These are phyloP conservation scores for Ormyrus rosae DNA, from an alignment of 2,888 invertebrate species.

Conservation along the genomic window DNA sequence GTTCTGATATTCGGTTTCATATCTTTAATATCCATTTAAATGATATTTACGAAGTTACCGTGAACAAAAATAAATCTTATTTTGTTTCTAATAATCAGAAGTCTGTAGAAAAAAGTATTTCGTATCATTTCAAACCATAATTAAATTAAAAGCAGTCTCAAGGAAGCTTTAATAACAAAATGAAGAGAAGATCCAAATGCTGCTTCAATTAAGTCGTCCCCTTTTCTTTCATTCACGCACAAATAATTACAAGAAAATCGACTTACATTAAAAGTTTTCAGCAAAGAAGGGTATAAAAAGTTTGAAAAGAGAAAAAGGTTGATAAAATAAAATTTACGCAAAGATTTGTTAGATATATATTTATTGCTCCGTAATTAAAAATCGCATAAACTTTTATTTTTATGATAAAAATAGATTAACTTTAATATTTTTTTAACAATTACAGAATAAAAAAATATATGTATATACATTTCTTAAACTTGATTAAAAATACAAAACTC, in stretches of 20 bases:
- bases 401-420: conserved; percentile 26
- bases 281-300: neutral
- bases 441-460: conserved; percentile 32
- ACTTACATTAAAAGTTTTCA: conserved; percentile 34
- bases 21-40: neutral
- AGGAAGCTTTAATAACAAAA: conserved; percentile 24
- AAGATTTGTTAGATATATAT: conserved; percentile 23
- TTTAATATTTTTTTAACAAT: conserved; percentile 26
- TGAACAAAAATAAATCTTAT: too few species aligned
- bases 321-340: conserved; percentile 27
- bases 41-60: too few species aligned
- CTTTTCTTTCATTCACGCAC: conserved; percentile 4
- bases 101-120: too few species aligned
- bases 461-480: conserved; percentile 14
- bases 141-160: too few species aligned
- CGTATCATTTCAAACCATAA: too few species aligned
- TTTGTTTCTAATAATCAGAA: too few species aligned
- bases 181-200: neutral
- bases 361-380: conserved; percentile 42
- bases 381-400: conserved; percentile 19
- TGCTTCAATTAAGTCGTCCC: conserved; percentile 32
- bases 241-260: conserved; percentile 32
- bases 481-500: conserved; percentile 21
- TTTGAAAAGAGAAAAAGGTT: neutral
- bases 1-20: conserved; percentile 7